These are phyloP conservation scores for Xylocampa areola DNA, from an alignment of 2,888 invertebrate genomes.

Conservation along the genomic window DNA sequence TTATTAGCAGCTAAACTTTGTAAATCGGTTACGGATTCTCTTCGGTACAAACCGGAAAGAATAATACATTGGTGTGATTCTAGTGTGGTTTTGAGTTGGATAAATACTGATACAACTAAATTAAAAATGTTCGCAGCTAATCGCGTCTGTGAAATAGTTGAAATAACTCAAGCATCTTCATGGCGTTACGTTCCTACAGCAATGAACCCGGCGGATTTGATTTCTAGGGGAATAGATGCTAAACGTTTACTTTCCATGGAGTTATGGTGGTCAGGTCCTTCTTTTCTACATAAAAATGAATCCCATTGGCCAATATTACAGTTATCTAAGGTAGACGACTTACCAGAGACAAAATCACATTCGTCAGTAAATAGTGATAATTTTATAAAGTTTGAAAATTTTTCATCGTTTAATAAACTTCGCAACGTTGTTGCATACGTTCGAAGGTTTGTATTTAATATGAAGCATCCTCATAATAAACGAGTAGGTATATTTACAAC, in stretches of 20 bases:
- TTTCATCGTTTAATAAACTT: constrained; percentile 7
- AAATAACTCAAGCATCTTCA: constrained; percentile 30
- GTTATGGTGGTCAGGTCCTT: constrained; percentile 4
- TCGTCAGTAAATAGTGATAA: neutral
- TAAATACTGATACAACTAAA: constrained; percentile 38
- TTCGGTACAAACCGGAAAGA: constrained; percentile 24
- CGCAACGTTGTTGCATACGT: neutral
- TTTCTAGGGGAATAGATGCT: constrained; percentile 41
- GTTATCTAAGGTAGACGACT: neutral
- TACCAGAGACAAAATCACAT: neutral
- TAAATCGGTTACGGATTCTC: constrained; percentile 24
- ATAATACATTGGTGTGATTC: constrained; percentile 56
- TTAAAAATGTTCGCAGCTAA: constrained; percentile 54
- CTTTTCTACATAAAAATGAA: neutral
- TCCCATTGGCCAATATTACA: constrained; percentile 1
- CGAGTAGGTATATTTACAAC: neutral
- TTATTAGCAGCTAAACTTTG: constrained; percentile 44
- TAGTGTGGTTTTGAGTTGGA: constrained; percentile 54
- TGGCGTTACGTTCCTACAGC: constrained; percentile 56
- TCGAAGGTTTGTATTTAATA: constrained; percentile 2
- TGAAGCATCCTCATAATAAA: neutral
- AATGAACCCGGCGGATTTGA: constrained; percentile 50
- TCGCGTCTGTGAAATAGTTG: constrained; percentile 45
- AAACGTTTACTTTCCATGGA: neutral
- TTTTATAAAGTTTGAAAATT: constrained; percentile 6